Base-by-base conservation (phyloP, 2,888 invertebrate species). In the Crepidodera aurea region DNA sequence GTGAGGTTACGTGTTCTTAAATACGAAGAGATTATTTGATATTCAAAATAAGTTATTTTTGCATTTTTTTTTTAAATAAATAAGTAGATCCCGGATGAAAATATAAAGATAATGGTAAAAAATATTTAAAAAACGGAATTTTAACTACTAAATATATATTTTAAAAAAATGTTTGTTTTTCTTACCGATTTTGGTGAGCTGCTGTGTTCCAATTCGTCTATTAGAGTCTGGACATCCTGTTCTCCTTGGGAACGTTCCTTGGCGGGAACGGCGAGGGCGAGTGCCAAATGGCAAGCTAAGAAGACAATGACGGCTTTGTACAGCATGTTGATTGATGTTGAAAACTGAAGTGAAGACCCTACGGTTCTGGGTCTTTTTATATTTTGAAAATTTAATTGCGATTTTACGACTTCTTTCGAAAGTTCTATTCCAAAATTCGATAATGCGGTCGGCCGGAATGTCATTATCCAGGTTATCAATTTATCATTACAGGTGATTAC, bases 381-480 rank as follows among this genome's bases (percentile, higher is more conserved):
- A 48, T 27, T 48, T 27, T 19, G 27, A 48, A 48, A 15, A 48
- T 4, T 12, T 48, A 48, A 48, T 44, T 19, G 22, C n/a, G 5
- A 44, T 44, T 44, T 44, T 44, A 44, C 13, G 44, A 25, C 22
- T n/a, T n/a, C 12, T 44, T 44, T 44, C 22, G 44, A 44, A 44
- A 44, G 8, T 29, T 27, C 7, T 25, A 15, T 7, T 22, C 3
- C 5, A 5, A 37, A 37, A 37, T 8, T 40, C 18, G 16, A 16
- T 18, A 40, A 40, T 5, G 5, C 1, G 7, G 40, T 13, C 16
- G 13, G 2, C 2, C 13, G 16, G 7, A 4, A 27, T 12, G 48
- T 48, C 48, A 15, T 48, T 48, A 48, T 7, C 4, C 6, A 6
- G 19, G 46, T 46, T 25, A 46, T 37, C 15, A 15, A 15, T 2